These are phyloP conservation scores for Orcinus orca DNA, from an alignment of 2,113 vertebrate genomes.

Conservation along the genomic window DNA sequence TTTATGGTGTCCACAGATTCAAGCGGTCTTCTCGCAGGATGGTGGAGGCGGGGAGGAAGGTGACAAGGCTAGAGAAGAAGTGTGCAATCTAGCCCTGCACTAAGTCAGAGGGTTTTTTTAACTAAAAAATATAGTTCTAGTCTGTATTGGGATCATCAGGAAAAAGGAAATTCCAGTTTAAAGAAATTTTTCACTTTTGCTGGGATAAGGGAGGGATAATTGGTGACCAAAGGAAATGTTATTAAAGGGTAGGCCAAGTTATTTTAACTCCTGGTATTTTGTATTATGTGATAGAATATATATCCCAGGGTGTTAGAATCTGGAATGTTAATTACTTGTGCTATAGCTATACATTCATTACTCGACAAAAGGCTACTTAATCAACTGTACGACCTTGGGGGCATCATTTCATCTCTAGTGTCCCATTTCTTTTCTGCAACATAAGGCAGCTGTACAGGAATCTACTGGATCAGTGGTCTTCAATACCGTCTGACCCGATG, in stretches of 20 bases:
- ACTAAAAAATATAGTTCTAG: background rate
- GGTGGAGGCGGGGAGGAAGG: rapidly evolving
- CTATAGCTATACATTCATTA: background rate
- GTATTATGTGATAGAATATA: background rate
- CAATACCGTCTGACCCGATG: background rate
- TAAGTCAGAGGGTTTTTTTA: background rate
- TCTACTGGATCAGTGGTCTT: background rate
- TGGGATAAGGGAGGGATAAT: background rate
- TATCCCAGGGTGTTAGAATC: background rate
- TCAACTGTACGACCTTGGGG: background rate
- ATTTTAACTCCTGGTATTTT: background rate
- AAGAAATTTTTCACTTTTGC: background rate
- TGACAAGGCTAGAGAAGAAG: background rate
- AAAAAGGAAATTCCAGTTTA: background rate
- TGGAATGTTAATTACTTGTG: background rate
- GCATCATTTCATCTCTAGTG: background rate
- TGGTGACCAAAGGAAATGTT: background rate
- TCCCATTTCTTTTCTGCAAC: background rate
- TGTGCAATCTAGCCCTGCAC: background rate
- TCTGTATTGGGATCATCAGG: background rate
- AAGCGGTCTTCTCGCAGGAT: background rate
- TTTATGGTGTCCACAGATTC: rapidly evolving
- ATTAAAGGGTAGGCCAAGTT: background rate
- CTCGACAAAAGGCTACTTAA: background rate
- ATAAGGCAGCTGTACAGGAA: background rate